Base-by-base conservation (phyloP, 2,113 vertebrate species). In the Parus major region DNA sequence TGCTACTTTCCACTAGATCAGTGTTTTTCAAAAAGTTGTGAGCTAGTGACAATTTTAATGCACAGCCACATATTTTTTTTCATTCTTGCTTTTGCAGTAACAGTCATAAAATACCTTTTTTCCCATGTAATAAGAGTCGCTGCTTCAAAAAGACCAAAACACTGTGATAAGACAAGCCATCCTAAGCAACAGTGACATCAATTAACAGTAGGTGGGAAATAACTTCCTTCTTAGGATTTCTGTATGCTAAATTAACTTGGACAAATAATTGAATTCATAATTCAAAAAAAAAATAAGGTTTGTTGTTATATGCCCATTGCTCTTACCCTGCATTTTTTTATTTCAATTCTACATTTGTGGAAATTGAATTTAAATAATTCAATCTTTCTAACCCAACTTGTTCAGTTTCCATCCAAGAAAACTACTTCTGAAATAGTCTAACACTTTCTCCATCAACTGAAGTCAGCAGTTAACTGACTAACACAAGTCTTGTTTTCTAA, bases 401-500 rank as follows among this genome's bases (percentile, higher is more conserved):
- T 39, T 61, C 53, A 66, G 28, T 65, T 92, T 65, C 33, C n/a
- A n/a, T 63, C 16, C 28, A 73, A 77, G 57, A 21, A 75, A 90
- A 71, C 19, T 70, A 12, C 39, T 69, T 63, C 27, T 4, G 19
- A 80, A 89, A 60, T 49, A 2, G 7, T 42, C 20, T 57, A 49
- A 75, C 28, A 46, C 39, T 90, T 88, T 81, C 29, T 68, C 35
- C 13, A 11, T 52, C 50, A 41, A 11, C 49, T 59, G 44, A 82
- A 85, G 63, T 64, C 60, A 81, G 28, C 91, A 87, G 28, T 49
- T 86, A 85, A 72, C 66, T 31, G n/a, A 71, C 57, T 12, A 57
- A n/a, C 7, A 4, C 0, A 13, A 85, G 24, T 93, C 82, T 96
- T 93, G 64, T 93, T 97, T 97, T 94, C 82, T 57, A 95, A 96